phyloP scores from a whole-genome alignment of 1,140 invertebrate genomes.

The Drosophila busckii region DNA sequence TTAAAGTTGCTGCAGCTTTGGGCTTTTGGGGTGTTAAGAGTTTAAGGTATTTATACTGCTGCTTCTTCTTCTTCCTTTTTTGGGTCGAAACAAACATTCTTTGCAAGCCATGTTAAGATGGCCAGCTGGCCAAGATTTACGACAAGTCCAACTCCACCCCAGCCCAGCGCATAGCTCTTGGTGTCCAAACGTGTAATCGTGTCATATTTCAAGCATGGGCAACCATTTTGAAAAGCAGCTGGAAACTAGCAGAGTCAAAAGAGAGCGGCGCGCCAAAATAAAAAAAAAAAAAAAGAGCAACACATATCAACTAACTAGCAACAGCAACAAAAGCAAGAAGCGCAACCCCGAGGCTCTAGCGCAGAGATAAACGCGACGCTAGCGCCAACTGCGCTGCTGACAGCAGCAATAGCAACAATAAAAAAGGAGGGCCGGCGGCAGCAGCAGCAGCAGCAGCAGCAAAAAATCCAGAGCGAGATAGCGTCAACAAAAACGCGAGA shows the following conservation, averaged over 20 bases:
- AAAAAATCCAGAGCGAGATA: slow-evolving; percentile 40
- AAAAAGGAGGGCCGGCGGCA: slow-evolving; percentile 39
- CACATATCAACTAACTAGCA: not conserved
- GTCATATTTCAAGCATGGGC: slow-evolving; percentile 73
- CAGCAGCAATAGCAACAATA: slow-evolving; percentile 30
- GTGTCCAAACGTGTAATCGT: slow-evolving; percentile 58
- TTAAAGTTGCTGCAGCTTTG: no score
- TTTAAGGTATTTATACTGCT: no score
- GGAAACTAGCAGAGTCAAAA: not conserved
- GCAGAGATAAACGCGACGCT: slow-evolving; percentile 46
- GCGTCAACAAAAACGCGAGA: slow-evolving; percentile 38
- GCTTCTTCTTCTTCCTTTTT: no score
- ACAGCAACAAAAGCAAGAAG: slow-evolving; percentile 1
- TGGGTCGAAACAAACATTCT: no score
- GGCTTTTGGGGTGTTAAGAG: no score
- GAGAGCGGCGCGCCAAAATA: not conserved
- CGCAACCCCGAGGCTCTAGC: slow-evolving; percentile 39
- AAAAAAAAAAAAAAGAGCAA: slow-evolving; percentile 7
- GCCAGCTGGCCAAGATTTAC: no score
- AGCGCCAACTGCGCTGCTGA: slow-evolving; percentile 8
- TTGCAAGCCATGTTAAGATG: no score
- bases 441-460: slow-evolving; percentile 30
- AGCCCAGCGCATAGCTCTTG: not conserved
- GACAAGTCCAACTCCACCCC: not conserved
- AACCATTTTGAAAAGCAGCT: slow-evolving; percentile 50